Evolutionary conservation across 2,888 invertebrate genomes (phyloP), one percentile per base, ranked within the genome.

Genomic region (Himalopsyche anomala): DNA sequence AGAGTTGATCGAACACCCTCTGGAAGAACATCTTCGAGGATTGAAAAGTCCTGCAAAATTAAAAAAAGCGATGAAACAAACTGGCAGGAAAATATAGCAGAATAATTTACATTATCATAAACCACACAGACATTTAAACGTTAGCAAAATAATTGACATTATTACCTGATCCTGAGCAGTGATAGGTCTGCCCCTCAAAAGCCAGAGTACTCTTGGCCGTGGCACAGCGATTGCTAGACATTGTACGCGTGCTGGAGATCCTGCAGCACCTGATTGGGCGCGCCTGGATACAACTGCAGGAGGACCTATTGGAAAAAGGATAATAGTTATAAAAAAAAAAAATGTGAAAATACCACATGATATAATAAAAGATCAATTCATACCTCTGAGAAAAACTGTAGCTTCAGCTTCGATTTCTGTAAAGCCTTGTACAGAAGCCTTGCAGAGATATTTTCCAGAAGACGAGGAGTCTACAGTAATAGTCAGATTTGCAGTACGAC

Each of bases 201-300:
- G 96, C 99, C 99, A 99, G 5, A 96, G 92, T 83, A 98, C 96
- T 87, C 95, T 95, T 4, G 98, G 98, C 89, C 96, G 95, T 0
- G 99, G 99, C 83, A 99, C 96, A 38, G 98, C 96, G 90, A 96
- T 96, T 2, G 98, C 97, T 56, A 96, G 94, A 91, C 99, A 99
- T 91, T 98, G 98, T 55, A 99, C 95, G 90, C 96, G 94, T 3
- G 96, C 96, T 8, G 95, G 95, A 90, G 96, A 96, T 0, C 97
- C 97, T 90, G 96, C 95, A 0, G 95, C 94, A 0, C 97, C 98
- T 89, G 96, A 97, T 90, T 98, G 98, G 0, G 96, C 95, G 88
- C 95, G 94, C 90, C 97, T 96, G 83, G 97, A 97, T 84, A 96
- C 94, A 89, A 98, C 97, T 89, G 95, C 95, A 0, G 98, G 98